Conservation (phyloP, 2,113 vertebrate species). For the Chaenocephalus aceratus region DNA sequence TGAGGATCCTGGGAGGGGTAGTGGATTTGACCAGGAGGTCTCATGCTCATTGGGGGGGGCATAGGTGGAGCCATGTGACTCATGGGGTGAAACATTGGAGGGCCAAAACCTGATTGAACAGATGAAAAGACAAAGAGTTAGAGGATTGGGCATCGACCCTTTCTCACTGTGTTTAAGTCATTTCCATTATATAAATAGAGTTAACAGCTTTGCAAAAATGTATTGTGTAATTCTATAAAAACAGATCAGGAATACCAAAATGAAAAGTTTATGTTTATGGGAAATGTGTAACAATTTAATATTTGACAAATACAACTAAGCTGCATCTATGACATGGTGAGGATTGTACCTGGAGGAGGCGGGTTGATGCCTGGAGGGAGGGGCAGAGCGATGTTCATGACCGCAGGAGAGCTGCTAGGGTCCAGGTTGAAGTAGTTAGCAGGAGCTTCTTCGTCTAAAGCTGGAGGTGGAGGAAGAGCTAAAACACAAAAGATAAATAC, state of each 20-base stretch:
- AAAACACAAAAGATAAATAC: conserved; percentile 26
- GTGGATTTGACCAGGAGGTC: conserved; percentile 95
- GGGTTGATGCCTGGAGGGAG: conserved; percentile 93
- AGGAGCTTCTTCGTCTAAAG: conserved; percentile 91
- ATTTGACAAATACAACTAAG: background rate
- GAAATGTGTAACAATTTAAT: background rate
- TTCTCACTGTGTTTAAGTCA: background rate
- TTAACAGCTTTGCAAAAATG: background rate
- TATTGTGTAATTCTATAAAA: background rate
- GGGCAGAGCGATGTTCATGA: conserved; percentile 92
- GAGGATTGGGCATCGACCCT: background rate
- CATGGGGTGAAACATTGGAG: conserved; percentile 88
- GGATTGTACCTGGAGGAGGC: conserved; percentile 90
- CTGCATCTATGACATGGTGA: background rate
- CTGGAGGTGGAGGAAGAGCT: conserved; percentile 93
- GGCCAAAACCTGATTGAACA: conserved; percentile 88
- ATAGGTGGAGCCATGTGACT: conserved; percentile 90
- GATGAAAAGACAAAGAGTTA: conserved; percentile 8
- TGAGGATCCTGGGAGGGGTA: conserved; percentile 97
- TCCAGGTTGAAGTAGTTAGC: conserved; percentile 97
- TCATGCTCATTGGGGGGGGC: conserved; percentile 91
- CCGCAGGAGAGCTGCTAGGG: conserved; percentile 88
- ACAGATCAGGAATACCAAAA: background rate
- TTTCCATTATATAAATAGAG: background rate
- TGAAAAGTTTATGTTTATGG: background rate